phyloP scores from a whole-genome alignment of 1,140 invertebrate genomes.

The Drosophila tani region DNA sequence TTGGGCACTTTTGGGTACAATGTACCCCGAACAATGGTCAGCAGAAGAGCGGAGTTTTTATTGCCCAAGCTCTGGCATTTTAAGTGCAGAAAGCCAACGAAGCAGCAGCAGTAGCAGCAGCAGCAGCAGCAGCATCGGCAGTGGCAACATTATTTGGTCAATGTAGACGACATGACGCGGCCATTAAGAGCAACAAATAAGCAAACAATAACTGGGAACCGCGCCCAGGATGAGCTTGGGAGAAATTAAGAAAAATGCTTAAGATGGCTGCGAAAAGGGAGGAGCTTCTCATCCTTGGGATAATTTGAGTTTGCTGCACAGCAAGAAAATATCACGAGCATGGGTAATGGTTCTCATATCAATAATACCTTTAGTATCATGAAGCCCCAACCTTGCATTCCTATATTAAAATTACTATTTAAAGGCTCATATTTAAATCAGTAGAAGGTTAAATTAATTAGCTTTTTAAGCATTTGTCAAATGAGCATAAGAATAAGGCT shows the following conservation, averaged over 20 bases:
- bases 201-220: slow-evolving; percentile 71
- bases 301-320: neutral
- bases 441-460: neutral
- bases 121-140: slow-evolving; percentile 18
- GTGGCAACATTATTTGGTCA: slow-evolving; percentile 80
- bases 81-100: slow-evolving; percentile 66
- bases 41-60: slow-evolving; percentile 62
- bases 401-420: neutral
- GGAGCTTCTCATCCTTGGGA: neutral
- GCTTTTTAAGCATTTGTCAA: neutral
- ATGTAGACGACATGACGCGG: slow-evolving; percentile 83
- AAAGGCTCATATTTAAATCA: neutral
- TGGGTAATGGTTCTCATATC: neutral
- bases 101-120: slow-evolving; percentile 15
- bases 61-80: slow-evolving; percentile 73
- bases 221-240: slow-evolving; percentile 35
- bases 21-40: slow-evolving; percentile 81
- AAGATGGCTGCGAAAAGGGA: slow-evolving; percentile 20
- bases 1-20: slow-evolving; percentile 71
- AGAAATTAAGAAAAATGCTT: slow-evolving; percentile 67
- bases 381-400: slow-evolving; percentile 7
- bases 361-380: neutral
- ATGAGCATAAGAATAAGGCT: neutral
- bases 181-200: slow-evolving; percentile 84
- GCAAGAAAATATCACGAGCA: neutral